A percentile compares a stretch with the other conserved stretches of the same genome.
phyloP scores from a whole-genome alignment of 2,797 vertebrate species.

The Platyrinchus mystaceus region DNA sequence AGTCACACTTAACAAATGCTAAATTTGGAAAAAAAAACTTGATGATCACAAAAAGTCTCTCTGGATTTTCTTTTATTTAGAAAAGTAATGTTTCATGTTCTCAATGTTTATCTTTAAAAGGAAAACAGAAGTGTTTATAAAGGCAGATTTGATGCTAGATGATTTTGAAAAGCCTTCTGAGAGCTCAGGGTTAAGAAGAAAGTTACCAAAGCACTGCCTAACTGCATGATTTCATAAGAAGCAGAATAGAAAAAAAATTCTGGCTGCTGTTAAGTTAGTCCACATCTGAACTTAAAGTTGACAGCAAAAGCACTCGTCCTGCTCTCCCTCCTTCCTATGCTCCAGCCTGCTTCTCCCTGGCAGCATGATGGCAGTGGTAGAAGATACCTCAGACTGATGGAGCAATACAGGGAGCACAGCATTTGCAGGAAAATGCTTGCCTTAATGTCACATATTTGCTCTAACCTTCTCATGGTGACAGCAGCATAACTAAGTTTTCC shows the following conservation, averaged over 20 bases:
- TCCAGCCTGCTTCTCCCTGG: not conserved
- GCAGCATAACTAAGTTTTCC: not conserved
- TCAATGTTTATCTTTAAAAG: not conserved
- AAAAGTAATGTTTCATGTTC: not conserved
- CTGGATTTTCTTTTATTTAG: not conserved
- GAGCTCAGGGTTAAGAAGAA: not conserved
- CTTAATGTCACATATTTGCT: not conserved
- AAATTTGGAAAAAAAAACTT: not conserved
- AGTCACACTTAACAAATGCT: not conserved
- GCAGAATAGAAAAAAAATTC: not conserved
- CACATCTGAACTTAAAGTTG: not conserved
- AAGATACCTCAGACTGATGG: not conserved
- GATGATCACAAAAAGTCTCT: not conserved
- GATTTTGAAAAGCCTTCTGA: not conserved
- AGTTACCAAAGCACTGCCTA: not conserved
- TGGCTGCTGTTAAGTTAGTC: not conserved
- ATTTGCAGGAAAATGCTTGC: not conserved
- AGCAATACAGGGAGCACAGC: not conserved
- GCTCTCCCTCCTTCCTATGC: not conserved
- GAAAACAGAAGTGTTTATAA: not conserved
- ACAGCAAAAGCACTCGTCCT: not conserved
- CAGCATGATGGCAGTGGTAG: not conserved
- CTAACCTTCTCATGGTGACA: not conserved
- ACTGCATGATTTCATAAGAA: not conserved
- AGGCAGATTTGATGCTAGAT: not conserved